Evolutionary conservation across 1,140 invertebrate species (phyloP).

Genomic region (Oncopodura yosiiana): DNA sequence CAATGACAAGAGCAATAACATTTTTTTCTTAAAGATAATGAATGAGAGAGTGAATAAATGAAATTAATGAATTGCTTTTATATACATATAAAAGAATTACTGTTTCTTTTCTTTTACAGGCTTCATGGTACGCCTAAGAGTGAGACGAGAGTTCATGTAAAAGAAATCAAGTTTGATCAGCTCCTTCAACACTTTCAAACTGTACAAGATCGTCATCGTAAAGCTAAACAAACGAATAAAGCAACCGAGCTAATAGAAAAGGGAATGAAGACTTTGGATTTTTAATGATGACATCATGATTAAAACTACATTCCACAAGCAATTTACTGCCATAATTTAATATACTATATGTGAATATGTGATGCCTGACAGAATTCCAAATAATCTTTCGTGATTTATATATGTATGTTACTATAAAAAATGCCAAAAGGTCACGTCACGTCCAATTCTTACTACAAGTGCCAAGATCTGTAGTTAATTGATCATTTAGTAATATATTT

Average conservation of each 20-base stretch:
- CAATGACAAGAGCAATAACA: no score
- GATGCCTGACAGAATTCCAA: neutral
- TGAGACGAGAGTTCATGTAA: conserved; percentile 35
- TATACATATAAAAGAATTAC: no score
- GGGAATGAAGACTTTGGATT: conserved; percentile 32
- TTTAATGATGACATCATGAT: neutral
- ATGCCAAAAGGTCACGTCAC: no score
- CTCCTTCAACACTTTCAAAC: conserved; percentile 53
- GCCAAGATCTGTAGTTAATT: no score
- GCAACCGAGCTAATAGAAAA: conserved; percentile 38
- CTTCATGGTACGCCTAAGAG: conserved; percentile 33
- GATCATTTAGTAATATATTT: no score
- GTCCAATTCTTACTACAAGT: no score
- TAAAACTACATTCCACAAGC: neutral
- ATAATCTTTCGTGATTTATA: neutral
- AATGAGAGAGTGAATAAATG: no score
- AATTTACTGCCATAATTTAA: no score
- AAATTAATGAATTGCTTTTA: no score
- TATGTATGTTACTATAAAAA: no score
- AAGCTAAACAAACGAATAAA: conserved; percentile 45
- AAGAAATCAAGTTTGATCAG: conserved; percentile 51
- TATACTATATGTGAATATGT: neutral
- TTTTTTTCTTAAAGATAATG: no score
- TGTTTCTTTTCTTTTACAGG: conserved; percentile 13
- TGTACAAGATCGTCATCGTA: conserved; percentile 54